Percentiles rank a stretch among this genome's conserved stretches.
Evolutionary conservation across 2,113 vertebrate species (phyloP).

Genomic region (Mionectes macconnelli): DNA sequence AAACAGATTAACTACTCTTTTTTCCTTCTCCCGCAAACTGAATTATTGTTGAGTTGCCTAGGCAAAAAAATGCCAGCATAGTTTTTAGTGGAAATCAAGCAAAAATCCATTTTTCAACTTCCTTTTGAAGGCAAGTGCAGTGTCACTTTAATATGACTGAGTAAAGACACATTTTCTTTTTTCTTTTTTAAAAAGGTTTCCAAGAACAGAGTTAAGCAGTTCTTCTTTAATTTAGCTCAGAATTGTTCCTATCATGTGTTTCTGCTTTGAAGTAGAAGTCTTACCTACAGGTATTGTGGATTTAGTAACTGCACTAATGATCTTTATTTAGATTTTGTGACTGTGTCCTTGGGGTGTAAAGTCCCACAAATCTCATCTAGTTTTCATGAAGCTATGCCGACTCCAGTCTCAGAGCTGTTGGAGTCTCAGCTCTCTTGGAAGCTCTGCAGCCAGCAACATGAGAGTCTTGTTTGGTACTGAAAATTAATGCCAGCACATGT

Average conservation of each 20-base stretch:
- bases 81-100: not conserved
- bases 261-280: not conserved
- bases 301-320: not conserved
- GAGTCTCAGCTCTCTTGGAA: not conserved
- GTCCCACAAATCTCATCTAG: not conserved
- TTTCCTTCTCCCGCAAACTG: not conserved
- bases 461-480: not conserved
- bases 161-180: not conserved
- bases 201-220: not conserved
- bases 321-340: constrained; percentile 1
- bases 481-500: not conserved
- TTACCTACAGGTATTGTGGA: not conserved
- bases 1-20: not conserved
- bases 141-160: not conserved
- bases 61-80: not conserved
- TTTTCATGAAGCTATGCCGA: not conserved
- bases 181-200: not conserved
- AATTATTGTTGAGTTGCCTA: not conserved
- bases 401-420: not conserved
- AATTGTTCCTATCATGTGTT: not conserved
- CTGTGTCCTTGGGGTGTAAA: not conserved
- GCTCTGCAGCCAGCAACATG: not conserved
- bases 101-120: not conserved
- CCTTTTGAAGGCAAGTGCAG: not conserved
- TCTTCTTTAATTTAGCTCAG: not conserved